These are phyloP conservation scores for Rhaphigaster nebulosa DNA, from an alignment of 2,888 invertebrate species.

Conservation along the genomic window DNA sequence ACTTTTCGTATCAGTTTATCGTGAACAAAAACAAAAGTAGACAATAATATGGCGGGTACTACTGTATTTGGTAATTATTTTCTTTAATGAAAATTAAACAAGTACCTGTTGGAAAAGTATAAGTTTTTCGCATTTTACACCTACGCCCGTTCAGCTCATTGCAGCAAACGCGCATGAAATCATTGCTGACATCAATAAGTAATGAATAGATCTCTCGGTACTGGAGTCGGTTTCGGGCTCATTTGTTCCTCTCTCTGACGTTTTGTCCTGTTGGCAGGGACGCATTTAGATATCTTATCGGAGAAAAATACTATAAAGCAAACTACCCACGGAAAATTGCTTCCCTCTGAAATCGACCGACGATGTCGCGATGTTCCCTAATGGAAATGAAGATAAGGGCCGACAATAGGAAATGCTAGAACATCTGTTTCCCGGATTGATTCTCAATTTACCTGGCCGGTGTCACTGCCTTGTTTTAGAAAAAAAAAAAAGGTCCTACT, in stretches of 20 bases:
- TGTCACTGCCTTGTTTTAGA: background rate
- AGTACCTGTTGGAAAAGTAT: background rate
- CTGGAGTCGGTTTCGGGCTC: background rate
- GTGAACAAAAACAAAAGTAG: too few species aligned
- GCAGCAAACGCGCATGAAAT: background rate
- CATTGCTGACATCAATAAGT: background rate
- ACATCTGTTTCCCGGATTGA: constrained; percentile 32
- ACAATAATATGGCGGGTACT: too few species aligned
- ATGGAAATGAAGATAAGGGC: constrained; percentile 23
- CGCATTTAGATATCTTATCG: background rate
- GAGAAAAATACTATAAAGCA: constrained; percentile 32
- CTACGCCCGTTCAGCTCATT: background rate
- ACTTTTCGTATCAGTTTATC: too few species aligned
- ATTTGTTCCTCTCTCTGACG: background rate
- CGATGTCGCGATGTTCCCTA: constrained; percentile 18
- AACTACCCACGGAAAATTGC: constrained; percentile 14
- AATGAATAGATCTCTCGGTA: background rate
- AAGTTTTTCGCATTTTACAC: background rate
- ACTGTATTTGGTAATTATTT: too few species aligned
- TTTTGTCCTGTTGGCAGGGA: background rate
- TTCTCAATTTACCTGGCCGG: constrained; percentile 25
- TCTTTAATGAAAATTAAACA: too few species aligned
- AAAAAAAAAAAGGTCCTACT: background rate
- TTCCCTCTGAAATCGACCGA: constrained; percentile 18
- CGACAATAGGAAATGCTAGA: constrained; percentile 16